Conservation (phyloP, 2,888 invertebrate species). For the Acronicta leporina region DNA sequence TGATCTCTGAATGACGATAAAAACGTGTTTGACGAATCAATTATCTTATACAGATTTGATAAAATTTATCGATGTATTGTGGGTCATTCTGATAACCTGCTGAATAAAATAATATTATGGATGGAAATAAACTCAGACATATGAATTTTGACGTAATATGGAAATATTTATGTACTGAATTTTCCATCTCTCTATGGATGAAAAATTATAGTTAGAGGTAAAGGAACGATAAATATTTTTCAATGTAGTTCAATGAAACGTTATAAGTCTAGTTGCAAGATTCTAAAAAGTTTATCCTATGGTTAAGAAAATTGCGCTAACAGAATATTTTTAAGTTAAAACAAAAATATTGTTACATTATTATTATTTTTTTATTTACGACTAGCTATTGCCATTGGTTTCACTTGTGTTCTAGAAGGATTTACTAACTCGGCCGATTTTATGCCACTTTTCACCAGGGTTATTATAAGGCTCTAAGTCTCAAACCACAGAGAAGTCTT, state of each 20-base stretch:
- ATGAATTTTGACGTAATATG: conserved; percentile 3
- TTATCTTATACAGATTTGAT: conserved; percentile 56
- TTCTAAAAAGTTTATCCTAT: too few relatives aligned
- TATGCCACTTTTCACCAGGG: conserved; percentile 41
- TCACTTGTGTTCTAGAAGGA: too few relatives aligned
- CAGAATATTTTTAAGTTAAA: too few relatives aligned
- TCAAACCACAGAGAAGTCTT: conserved; percentile 84
- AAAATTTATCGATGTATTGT: conserved; percentile 48
- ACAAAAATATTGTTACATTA: too few relatives aligned
- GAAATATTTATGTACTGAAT: background rate
- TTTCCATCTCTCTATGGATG: too few relatives aligned
- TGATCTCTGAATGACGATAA: conserved; percentile 21
- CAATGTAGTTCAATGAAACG: too few relatives aligned
- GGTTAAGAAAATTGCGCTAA: too few relatives aligned
- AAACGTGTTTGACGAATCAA: conserved; percentile 35
- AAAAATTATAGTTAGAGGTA: too few relatives aligned
- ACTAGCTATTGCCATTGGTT: too few relatives aligned
- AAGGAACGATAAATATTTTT: too few relatives aligned
- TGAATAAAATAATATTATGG: conserved; percentile 32
- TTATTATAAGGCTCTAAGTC: conserved; percentile 56
- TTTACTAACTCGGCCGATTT: background rate
- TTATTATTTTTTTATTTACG: too few relatives aligned
- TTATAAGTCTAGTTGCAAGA: too few relatives aligned
- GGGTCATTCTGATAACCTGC: conserved; percentile 55
- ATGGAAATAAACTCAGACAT: conserved; percentile 48